Conservation (phyloP, 2,888 invertebrate species). For the Ferdinandea cuprea region DNA sequence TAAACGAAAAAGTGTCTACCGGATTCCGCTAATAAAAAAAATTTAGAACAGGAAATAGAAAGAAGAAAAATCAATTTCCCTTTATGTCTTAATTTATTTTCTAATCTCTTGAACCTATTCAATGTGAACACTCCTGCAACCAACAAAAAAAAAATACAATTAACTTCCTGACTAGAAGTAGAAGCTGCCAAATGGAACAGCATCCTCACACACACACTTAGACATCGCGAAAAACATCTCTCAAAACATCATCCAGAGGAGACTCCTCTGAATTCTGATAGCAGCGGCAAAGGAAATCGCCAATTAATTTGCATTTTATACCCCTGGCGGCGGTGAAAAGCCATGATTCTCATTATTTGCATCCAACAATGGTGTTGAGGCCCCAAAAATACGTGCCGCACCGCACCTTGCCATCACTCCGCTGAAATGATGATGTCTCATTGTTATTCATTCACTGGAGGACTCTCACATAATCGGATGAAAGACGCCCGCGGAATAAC, state of each 20-base stretch:
- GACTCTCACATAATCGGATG: conserved; percentile 70
- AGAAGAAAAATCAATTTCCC: conserved; percentile 44
- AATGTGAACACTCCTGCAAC: not conserved
- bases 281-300: conserved; percentile 68
- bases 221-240: conserved; percentile 10
- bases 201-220: conserved; percentile 10
- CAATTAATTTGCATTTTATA: conserved; percentile 73
- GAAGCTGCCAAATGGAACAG: conserved; percentile 59
- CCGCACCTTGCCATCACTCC: conserved; percentile 23
- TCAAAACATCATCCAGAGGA: not conserved
- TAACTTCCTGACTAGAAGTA: conserved; percentile 54
- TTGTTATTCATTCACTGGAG: conserved; percentile 72
- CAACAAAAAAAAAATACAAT: conserved; percentile 43
- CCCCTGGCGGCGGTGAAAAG: conserved; percentile 58
- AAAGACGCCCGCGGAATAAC: conserved; percentile 67
- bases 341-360: conserved; percentile 72
- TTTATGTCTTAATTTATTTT: conserved; percentile 51
- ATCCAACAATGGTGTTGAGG: conserved; percentile 53
- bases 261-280: conserved; percentile 18
- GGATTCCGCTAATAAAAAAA: no score
- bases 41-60: no score
- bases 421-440: conserved; percentile 56
- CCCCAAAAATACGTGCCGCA: conserved; percentile 20
- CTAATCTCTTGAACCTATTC: conserved; percentile 33
- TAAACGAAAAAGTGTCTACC: no score